These are phyloP conservation scores for Acronicta aceris DNA, from an alignment of 2,888 invertebrate genomes.

Conservation along the genomic window DNA sequence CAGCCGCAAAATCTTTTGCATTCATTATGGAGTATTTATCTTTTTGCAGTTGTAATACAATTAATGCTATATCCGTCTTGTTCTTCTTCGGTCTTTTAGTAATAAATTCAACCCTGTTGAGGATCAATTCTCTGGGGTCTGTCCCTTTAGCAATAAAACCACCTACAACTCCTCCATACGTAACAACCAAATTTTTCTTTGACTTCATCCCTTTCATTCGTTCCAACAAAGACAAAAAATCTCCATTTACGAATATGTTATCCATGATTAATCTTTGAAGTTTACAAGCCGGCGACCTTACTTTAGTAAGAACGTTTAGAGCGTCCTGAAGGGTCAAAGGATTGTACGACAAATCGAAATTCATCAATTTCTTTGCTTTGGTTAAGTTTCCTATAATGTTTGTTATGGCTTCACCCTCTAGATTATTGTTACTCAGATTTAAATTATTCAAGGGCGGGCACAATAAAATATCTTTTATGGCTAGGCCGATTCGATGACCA, in stretches of 20 bases:
- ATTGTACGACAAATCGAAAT: conserved; percentile 73
- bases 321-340: conserved; percentile 71
- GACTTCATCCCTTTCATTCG: conserved; percentile 57
- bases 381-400: conserved; percentile 55
- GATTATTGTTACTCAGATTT: conserved; percentile 72
- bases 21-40: conserved; percentile 58
- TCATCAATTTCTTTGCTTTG: conserved; percentile 65
- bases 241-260: conserved; percentile 65
- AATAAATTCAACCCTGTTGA: conserved; percentile 71
- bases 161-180: conserved; percentile 65
- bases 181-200: conserved; percentile 62
- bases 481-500: conserved; percentile 63
- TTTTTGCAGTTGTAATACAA: conserved; percentile 66
- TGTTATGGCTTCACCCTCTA: conserved; percentile 63
- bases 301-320: conserved; percentile 60
- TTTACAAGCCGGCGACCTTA: conserved; percentile 61
- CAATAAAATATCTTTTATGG: conserved; percentile 61
- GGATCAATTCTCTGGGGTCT: conserved; percentile 69
- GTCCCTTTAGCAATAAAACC: conserved; percentile 52
- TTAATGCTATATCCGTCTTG: conserved; percentile 67
- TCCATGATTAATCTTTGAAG: conserved; percentile 69
- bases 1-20: conserved; percentile 59
- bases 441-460: conserved; percentile 64
- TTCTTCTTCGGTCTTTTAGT: conserved; percentile 64
- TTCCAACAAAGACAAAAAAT: conserved; percentile 61